phyloP scores from a whole-genome alignment of 1,140 invertebrate genomes.

The Cheumatopsyche charites region DNA sequence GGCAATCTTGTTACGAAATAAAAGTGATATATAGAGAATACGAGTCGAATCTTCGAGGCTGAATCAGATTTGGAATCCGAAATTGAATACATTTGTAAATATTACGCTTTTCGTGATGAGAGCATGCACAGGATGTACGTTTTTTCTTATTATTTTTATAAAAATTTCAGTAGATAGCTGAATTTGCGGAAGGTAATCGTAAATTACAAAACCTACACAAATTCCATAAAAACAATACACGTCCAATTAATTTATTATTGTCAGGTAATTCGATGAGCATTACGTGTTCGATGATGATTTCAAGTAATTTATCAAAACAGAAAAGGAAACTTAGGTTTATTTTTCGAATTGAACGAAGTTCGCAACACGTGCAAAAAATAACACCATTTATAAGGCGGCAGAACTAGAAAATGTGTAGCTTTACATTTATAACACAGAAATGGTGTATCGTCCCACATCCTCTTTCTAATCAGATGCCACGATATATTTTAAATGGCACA shows the following conservation, averaged over 20 bases:
- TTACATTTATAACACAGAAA: slow-evolving; percentile 8
- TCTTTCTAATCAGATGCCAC: slow-evolving; percentile 6
- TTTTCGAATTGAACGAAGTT: not conserved
- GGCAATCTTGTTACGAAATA: slow-evolving; percentile 41
- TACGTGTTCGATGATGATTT: too few relatives aligned
- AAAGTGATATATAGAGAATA: slow-evolving; percentile 48
- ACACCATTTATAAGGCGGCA: slow-evolving; percentile 1
- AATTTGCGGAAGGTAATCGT: not conserved
- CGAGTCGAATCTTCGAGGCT: slow-evolving; percentile 35
- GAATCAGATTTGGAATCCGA: slow-evolving; percentile 37
- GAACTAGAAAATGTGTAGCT: slow-evolving; percentile 1
- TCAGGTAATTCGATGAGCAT: too few relatives aligned
- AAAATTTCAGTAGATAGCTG: too few relatives aligned
- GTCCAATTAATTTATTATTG: too few relatives aligned
- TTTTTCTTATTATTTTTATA: not conserved
- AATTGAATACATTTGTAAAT: slow-evolving; percentile 28
- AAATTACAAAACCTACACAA: not conserved
- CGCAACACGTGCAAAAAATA: not conserved
- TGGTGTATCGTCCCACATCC: slow-evolving; percentile 27
- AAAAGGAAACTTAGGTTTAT: not conserved
- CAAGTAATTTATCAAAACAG: too few relatives aligned
- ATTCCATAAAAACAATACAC: not conserved
- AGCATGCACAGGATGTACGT: slow-evolving; percentile 9
- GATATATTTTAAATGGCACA: slow-evolving; percentile 23
- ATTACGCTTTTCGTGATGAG: not conserved